A percentile compares a stretch with the other conserved stretches of the same genome.
Conservation (phyloP, 2,113 vertebrate species). For the Cynopterus brachyotis region DNA sequence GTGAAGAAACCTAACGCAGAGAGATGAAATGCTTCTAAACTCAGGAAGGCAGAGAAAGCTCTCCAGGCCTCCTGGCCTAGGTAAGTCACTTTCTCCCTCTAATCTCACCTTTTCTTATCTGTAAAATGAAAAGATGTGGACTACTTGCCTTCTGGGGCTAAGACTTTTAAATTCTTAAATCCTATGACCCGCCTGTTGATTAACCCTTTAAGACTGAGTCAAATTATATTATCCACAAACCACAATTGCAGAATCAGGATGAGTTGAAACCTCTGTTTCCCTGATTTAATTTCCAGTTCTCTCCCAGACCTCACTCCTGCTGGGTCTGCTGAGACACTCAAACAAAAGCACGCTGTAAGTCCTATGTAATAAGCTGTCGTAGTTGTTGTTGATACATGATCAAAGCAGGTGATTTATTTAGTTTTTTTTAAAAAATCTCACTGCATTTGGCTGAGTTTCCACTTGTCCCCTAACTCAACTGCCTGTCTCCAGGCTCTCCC, state of each 20-base stretch:
- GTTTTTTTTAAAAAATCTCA: background rate
- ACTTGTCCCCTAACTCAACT: background rate
- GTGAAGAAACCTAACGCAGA: background rate
- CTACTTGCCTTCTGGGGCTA: background rate
- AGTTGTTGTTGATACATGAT: background rate
- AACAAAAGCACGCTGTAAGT: background rate
- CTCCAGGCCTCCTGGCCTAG: background rate
- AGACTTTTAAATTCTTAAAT: constrained; percentile 11
- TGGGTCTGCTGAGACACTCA: no score
- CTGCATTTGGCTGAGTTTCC: background rate
- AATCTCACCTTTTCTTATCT: constrained; percentile 6
- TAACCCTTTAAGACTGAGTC: background rate
- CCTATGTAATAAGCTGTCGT: background rate
- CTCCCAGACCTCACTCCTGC: background rate
- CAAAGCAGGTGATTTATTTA: background rate
- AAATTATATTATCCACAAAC: background rate
- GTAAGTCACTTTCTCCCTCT: background rate
- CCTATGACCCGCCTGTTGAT: background rate
- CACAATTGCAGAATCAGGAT: background rate
- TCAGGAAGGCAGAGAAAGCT: background rate
- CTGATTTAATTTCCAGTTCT: background rate
- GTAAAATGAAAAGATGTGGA: background rate
- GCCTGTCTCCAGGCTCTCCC: background rate
- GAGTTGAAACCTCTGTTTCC: background rate
- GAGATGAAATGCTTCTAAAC: background rate